phyloP scores from a whole-genome alignment of 2,888 invertebrate species.

The Zootermopsis nevadensis region DNA sequence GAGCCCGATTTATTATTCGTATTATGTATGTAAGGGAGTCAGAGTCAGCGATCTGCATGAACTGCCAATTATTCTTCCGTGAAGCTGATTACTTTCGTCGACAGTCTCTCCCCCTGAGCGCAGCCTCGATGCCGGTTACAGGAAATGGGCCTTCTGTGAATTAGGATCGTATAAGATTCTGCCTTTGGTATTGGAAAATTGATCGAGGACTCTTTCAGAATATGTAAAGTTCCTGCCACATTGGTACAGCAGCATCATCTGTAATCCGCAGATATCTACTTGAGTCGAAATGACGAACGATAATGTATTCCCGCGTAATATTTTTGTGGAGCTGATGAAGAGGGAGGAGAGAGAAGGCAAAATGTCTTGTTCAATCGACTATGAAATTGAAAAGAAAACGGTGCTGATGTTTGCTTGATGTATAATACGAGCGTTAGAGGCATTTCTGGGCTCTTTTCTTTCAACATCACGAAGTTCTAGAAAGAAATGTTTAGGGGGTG shows the following conservation, averaged over 20 bases:
- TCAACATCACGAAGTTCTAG: constrained; percentile 39
- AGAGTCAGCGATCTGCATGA: background rate
- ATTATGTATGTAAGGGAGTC: background rate
- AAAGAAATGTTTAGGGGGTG: constrained; percentile 12
- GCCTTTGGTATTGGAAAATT: constrained; percentile 30
- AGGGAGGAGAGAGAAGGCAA: background rate
- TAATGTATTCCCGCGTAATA: constrained; percentile 6
- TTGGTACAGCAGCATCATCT: background rate
- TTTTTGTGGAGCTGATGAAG: constrained; percentile 5
- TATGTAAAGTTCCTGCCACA: constrained; percentile 18
- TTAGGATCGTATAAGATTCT: constrained; percentile 25
- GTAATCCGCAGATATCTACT: background rate
- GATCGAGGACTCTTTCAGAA: constrained; percentile 24
- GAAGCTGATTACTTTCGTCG: constrained; percentile 3
- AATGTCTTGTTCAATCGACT: constrained; percentile 5
- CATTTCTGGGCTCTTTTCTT: constrained; percentile 2
- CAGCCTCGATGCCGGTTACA: background rate
- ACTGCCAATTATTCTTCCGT: background rate
- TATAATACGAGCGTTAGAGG: background rate
- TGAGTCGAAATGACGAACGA: constrained; percentile 2
- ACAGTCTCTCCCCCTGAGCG: background rate
- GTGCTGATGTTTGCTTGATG: constrained; percentile 12
- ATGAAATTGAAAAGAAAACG: constrained; percentile 18
- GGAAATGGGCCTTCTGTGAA: constrained; percentile 17
- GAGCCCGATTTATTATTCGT: background rate